Conservation (phyloP, 2,888 invertebrate genomes). For the Lepidochrysops patricia region DNA sequence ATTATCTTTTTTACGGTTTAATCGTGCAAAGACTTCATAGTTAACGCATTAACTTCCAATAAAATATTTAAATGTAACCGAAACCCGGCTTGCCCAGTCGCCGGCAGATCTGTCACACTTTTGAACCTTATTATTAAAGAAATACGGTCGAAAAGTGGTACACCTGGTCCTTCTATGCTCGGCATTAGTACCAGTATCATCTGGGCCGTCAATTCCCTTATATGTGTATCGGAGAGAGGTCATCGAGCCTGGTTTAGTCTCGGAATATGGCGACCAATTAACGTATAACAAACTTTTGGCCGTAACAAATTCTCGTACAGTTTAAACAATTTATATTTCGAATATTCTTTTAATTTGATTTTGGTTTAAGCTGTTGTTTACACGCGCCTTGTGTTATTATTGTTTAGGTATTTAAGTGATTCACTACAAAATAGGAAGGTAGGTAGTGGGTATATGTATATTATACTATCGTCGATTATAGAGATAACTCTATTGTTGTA, state of each 20-base stretch:
- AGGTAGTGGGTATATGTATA: too few species aligned
- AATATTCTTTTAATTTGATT: slow-evolving; percentile 60
- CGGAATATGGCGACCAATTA: slow-evolving; percentile 61
- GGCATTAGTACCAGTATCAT: slow-evolving; percentile 22
- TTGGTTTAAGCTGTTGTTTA: slow-evolving; percentile 26
- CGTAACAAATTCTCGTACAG: slow-evolving; percentile 70
- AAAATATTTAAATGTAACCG: slow-evolving; percentile 57
- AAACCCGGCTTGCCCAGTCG: slow-evolving; percentile 31
- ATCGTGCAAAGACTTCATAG: slow-evolving; percentile 50
- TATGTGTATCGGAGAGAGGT: neutral
- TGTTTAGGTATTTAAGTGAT: slow-evolving; percentile 7
- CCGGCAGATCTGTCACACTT: neutral
- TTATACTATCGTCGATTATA: too few species aligned
- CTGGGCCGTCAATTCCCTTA: slow-evolving; percentile 19
- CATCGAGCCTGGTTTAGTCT: slow-evolving; percentile 19
- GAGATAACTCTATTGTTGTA: too few species aligned
- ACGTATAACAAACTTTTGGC: slow-evolving; percentile 61
- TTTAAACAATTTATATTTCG: slow-evolving; percentile 67
- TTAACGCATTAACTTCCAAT: slow-evolving; percentile 56
- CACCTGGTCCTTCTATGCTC: slow-evolving; percentile 23
- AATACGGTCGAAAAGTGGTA: neutral
- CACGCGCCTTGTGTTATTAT: slow-evolving; percentile 21
- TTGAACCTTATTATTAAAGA: neutral
- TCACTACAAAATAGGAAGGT: too few species aligned
- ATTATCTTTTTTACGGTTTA: slow-evolving; percentile 56